phyloP scores from a whole-genome alignment of 2,113 vertebrate species.

The Podarcis cretensis region DNA sequence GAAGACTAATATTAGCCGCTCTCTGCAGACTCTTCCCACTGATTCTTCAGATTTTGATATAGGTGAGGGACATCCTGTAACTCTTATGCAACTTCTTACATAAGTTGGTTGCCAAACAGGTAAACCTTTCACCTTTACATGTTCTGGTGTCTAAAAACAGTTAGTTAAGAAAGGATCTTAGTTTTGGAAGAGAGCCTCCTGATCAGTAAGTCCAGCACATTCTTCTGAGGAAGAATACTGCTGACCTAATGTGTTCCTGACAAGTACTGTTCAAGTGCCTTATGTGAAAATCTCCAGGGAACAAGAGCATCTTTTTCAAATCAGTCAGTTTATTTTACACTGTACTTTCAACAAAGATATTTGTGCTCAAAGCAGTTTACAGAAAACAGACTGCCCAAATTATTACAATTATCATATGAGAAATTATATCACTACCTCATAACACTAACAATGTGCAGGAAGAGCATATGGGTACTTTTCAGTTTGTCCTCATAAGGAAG shows the following conservation, averaged over 20 bases:
- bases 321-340: background rate
- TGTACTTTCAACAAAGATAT: background rate
- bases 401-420: too few species aligned
- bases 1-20: slow-evolving; percentile 92
- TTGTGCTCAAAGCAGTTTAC: too few species aligned
- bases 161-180: background rate
- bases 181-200: background rate
- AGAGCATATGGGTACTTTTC: too few species aligned
- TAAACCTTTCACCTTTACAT: background rate
- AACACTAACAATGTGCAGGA: too few species aligned
- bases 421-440: too few species aligned
- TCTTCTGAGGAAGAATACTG: background rate
- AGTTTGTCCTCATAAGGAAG: too few species aligned
- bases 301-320: background rate
- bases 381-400: too few species aligned
- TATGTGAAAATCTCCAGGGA: background rate
- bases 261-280: background rate
- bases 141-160: background rate
- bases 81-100: background rate
- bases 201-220: background rate
- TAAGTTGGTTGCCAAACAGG: background rate
- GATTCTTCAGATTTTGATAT: slow-evolving; percentile 74
- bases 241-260: background rate
- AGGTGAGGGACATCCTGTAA: slow-evolving; percentile 71
- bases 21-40: slow-evolving; percentile 92